Conservation (phyloP, 2,113 vertebrate species). For the Ophiodon elongatus region DNA sequence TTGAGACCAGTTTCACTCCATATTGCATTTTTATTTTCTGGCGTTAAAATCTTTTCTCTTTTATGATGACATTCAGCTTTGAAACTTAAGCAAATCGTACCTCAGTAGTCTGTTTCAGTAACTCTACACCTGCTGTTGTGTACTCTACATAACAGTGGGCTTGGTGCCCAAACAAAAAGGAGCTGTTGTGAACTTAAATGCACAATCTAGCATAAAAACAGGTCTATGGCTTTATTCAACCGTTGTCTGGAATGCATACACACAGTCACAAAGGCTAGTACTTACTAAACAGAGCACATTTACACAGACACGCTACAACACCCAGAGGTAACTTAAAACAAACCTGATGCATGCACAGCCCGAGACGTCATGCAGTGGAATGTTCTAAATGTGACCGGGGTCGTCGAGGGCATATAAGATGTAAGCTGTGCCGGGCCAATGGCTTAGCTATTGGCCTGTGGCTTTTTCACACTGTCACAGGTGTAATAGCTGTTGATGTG, state of each 20-base stretch:
- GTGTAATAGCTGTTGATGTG: conserved; percentile 41
- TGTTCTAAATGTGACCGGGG: conserved; percentile 53
- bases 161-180: neutral
- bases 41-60: neutral
- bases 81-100: neutral
- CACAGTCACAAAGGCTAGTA: neutral
- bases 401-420: conserved; percentile 33
- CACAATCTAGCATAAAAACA: conserved; percentile 18
- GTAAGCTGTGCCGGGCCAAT: conserved; percentile 16
- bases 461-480: conserved; percentile 53
- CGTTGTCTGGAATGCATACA: conserved; percentile 8
- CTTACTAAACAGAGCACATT: conserved; percentile 10
- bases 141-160: neutral
- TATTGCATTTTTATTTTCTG: neutral
- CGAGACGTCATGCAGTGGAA: conserved; percentile 36
- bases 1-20: neutral
- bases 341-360: conserved; percentile 23
- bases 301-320: conserved; percentile 17
- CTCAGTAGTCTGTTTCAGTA: neutral
- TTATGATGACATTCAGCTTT: neutral
- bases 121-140: conserved; percentile 25
- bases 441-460: conserved; percentile 45
- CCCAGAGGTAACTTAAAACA: conserved; percentile 27
- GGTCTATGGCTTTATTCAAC: conserved; percentile 20
- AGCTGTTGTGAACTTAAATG: neutral